Base-by-base conservation (phyloP, 2,797 vertebrate genomes). In the Xenentodon cancila region DNA sequence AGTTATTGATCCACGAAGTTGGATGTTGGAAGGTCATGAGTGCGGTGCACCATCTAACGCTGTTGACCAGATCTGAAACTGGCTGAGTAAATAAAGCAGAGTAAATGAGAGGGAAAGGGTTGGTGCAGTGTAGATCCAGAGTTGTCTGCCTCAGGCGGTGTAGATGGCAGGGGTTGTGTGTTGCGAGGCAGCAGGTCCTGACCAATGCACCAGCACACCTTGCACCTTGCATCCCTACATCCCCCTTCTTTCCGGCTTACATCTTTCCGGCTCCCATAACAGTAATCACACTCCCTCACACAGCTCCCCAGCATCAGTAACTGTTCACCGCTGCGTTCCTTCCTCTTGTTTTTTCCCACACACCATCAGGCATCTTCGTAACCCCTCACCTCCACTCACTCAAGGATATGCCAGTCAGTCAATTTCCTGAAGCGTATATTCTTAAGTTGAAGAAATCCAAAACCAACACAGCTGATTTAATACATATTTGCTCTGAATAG, bases 151-250 rank as follows among this genome's bases (percentile, higher is more conserved):
- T 72, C 78, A 79, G 81, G 71, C 81, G 84, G 65, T 3, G 7
- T 1, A 9, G 30, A 51, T 61, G 67, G 69, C 53, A 49, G 32
- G 51, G 71, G 64, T 80, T 61, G 44, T 47, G 53, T 9, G 57
- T 77, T 21, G 57, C 68, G 59, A 69, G 44, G 62, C 79, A 73
- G 63, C 46, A 15, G 68, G 59, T 53, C 60, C 34, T 67, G 47
- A 75, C 80, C 75, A 58, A 49, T 55, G 66, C 68, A 73, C 59
- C 32, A 9, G 9, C 68, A 58, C 84, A 77, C 77, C 77, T n/a
- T 80, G 84, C 64, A 63, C 60, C 71, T 67, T 61, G 48, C 25
- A 62, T 67, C 73, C 75, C 61, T 48, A 25, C 48, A 1, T 62
- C 75, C 56, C 64, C 57, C 53, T 65, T 4, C 25, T 55, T 60